Evolutionary conservation across 2,888 invertebrate species (phyloP).

Genomic region (Argyresthia goedartella): DNA sequence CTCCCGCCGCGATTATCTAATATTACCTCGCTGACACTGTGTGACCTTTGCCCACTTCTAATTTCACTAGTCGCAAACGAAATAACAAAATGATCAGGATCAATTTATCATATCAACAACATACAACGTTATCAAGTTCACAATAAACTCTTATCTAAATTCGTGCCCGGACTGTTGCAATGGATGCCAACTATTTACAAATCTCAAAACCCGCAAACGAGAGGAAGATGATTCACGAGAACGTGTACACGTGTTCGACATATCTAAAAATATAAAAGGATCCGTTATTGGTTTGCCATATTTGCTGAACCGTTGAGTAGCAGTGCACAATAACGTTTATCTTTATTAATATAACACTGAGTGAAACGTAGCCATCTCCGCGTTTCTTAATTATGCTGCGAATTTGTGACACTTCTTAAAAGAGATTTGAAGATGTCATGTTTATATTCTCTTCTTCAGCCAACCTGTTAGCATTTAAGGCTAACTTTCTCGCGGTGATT

Average conservation of each 20-base stretch:
- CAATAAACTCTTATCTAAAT: neutral
- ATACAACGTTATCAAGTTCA: neutral
- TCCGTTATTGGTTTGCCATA: slow-evolving; percentile 50
- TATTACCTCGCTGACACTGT: slow-evolving; percentile 14
- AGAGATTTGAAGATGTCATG: too few relatives aligned
- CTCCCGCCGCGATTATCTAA: slow-evolving; percentile 31
- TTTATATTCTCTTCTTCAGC: too few relatives aligned
- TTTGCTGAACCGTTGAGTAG: slow-evolving; percentile 40
- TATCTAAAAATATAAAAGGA: slow-evolving; percentile 56
- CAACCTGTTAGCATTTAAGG: slow-evolving; percentile 3
- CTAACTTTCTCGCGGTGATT: slow-evolving; percentile 32
- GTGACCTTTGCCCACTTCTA: slow-evolving; percentile 26
- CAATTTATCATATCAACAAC: too few relatives aligned
- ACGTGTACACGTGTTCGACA: slow-evolving; percentile 43
- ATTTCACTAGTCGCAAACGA: slow-evolving; percentile 8
- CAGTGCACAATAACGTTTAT: slow-evolving; percentile 36
- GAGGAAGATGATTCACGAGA: slow-evolving; percentile 47
- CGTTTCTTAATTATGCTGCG: too few relatives aligned
- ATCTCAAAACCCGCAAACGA: slow-evolving; percentile 25
- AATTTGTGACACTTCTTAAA: too few relatives aligned
- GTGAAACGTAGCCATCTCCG: slow-evolving; percentile 10
- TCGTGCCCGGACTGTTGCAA: neutral
- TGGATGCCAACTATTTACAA: neutral
- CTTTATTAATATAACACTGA: slow-evolving; percentile 2
- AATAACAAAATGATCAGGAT: too few relatives aligned